These are phyloP conservation scores for Chelon auratus DNA, from an alignment of 2,797 vertebrate genomes.

Conservation along the genomic window DNA sequence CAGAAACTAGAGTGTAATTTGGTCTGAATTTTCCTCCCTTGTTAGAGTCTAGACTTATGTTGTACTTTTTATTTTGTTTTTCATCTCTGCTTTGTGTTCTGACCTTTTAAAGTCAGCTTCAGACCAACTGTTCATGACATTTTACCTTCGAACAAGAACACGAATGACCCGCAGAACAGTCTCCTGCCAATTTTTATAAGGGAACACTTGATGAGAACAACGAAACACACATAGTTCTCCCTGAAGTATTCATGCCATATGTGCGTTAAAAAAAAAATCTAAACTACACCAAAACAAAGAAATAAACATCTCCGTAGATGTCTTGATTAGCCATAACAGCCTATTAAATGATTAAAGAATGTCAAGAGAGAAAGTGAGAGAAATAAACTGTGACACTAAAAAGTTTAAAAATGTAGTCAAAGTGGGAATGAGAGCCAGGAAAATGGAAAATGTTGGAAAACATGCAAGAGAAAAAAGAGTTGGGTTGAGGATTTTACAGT, in stretches of 20 bases:
- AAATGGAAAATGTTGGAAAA: background rate
- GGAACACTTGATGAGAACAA: constrained; percentile 34
- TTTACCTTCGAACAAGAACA: constrained; percentile 40
- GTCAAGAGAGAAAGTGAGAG: constrained; percentile 1
- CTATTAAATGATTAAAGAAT: constrained; percentile 17
- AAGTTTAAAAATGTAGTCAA: constrained; percentile 1
- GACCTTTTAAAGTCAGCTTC: background rate
- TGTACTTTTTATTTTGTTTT: too few relatives aligned
- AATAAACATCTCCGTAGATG: constrained; percentile 1
- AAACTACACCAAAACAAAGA: constrained; percentile 22
- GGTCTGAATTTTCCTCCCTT: too few relatives aligned
- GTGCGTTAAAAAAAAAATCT: background rate
- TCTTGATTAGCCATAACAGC: constrained; percentile 22
- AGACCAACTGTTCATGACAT: background rate
- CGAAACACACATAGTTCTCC: constrained; percentile 20
- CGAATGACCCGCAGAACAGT: constrained; percentile 37
- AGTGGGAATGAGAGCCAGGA: background rate
- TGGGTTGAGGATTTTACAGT: background rate
- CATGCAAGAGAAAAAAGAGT: background rate
- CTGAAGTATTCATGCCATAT: constrained; percentile 11
- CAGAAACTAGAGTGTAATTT: too few relatives aligned
- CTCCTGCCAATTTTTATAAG: constrained; percentile 34
- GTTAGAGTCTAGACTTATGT: too few relatives aligned
- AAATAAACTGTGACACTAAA: constrained; percentile 7
- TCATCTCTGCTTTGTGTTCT: background rate